A percentile compares a stretch with the other conserved stretches of the same genome.
Conservation (phyloP, 2,113 vertebrate species). For the Poeciliopsis occidentalis region DNA sequence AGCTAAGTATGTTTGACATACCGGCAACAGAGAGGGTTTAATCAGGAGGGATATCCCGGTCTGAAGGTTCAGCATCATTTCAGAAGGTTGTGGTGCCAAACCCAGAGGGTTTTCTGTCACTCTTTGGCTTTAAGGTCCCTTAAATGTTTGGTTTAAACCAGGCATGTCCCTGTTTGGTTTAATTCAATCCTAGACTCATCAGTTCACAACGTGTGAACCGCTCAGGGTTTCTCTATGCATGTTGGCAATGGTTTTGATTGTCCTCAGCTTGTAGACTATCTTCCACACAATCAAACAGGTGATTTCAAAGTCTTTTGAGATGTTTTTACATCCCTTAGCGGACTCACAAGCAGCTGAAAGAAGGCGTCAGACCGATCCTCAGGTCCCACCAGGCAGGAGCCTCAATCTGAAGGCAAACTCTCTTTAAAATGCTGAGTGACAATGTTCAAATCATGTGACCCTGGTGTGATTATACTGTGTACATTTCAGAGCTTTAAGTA, state of each 20-base stretch:
- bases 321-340: not conserved
- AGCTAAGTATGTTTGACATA: constrained; percentile 3
- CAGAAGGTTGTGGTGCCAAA: too few relatives aligned
- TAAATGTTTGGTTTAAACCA: not conserved
- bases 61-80: too few relatives aligned
- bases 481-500: too few relatives aligned
- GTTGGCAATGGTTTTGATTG: too few relatives aligned
- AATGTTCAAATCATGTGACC: too few relatives aligned
- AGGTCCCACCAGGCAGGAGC: not conserved
- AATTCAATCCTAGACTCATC: not conserved
- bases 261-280: not conserved
- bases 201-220: too few relatives aligned
- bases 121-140: too few relatives aligned
- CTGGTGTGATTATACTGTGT: too few relatives aligned
- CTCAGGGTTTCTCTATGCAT: too few relatives aligned
- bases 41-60: not conserved
- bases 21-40: not conserved
- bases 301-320: not conserved
- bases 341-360: not conserved
- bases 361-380: not conserved
- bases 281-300: not conserved
- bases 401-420: too few relatives aligned
- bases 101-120: too few relatives aligned
- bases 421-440: too few relatives aligned
- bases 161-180: not conserved